Evolutionary conservation across 2,797 vertebrate species (phyloP).

Genomic region (Sardinella longiceps): DNA sequence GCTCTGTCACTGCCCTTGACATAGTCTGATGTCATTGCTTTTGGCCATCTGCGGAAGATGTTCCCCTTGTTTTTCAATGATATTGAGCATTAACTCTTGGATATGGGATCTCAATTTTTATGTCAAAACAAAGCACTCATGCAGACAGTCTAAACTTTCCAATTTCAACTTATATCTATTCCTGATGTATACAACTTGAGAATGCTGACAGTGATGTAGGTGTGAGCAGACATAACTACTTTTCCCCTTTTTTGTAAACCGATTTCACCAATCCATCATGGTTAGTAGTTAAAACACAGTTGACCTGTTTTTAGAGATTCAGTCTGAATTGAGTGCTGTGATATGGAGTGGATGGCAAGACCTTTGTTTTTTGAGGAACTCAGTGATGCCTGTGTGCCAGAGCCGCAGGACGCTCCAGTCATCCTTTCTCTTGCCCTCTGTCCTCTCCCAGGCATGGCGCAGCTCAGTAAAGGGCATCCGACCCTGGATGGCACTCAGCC

Average conservation of each 20-base stretch:
- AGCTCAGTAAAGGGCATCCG: slow-evolving; percentile 57
- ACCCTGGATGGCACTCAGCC: slow-evolving; percentile 57
- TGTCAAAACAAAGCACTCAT: not conserved
- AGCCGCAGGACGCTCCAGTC: not conserved
- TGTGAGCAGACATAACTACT: not conserved
- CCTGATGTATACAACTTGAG: not conserved
- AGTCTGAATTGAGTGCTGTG: not conserved
- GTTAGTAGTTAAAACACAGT: too few species aligned
- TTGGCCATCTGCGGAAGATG: not conserved
- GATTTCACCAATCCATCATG: not conserved
- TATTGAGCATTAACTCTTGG: not conserved
- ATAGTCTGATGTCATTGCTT: not conserved
- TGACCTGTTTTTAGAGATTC: not conserved
- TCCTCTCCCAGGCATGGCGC: slow-evolving; percentile 27
- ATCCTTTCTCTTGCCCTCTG: not conserved
- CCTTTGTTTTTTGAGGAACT: not conserved
- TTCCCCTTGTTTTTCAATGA: not conserved
- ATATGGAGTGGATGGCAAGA: not conserved
- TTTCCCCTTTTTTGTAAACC: not conserved
- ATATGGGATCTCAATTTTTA: not conserved
- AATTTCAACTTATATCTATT: not conserved
- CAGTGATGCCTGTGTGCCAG: not conserved
- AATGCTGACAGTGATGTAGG: not conserved
- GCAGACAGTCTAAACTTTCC: not conserved
- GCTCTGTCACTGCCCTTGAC: not conserved